Evolutionary conservation across 2,797 vertebrate genomes (phyloP).

Genomic region (Falco peregrinus): DNA sequence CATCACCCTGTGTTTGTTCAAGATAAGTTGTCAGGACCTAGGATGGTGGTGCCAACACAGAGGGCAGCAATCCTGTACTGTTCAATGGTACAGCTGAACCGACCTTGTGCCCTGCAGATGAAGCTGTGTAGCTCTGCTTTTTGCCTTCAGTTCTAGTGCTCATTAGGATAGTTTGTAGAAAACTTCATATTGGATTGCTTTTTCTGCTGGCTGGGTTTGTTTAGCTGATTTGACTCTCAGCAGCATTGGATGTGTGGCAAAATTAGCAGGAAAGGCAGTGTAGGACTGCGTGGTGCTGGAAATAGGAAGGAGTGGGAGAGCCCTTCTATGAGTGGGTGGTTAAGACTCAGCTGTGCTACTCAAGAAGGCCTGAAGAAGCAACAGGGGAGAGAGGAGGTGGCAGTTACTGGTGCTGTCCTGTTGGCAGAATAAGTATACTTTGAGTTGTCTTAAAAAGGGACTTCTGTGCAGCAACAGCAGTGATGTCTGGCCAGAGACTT

Average conservation of each 20-base stretch:
- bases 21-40: background rate
- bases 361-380: background rate
- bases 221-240: background rate
- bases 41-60: background rate
- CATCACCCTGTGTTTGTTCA: background rate
- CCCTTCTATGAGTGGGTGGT: background rate
- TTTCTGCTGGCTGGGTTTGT: background rate
- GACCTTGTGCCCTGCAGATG: background rate
- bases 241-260: background rate
- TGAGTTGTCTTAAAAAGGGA: background rate
- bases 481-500: background rate
- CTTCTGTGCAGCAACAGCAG: background rate
- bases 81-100: background rate
- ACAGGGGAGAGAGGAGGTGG: background rate
- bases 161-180: background rate
- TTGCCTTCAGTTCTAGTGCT: background rate
- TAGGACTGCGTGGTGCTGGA: background rate
- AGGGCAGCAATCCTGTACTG: background rate
- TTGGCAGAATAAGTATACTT: constrained; percentile 4
- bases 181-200: background rate
- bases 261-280: background rate
- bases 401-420: background rate
- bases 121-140: background rate
- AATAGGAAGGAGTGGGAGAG: constrained; percentile 4
- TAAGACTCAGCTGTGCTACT: background rate